phyloP scores from a whole-genome alignment of 2,888 invertebrate genomes.

The Drosophila mimetica region DNA sequence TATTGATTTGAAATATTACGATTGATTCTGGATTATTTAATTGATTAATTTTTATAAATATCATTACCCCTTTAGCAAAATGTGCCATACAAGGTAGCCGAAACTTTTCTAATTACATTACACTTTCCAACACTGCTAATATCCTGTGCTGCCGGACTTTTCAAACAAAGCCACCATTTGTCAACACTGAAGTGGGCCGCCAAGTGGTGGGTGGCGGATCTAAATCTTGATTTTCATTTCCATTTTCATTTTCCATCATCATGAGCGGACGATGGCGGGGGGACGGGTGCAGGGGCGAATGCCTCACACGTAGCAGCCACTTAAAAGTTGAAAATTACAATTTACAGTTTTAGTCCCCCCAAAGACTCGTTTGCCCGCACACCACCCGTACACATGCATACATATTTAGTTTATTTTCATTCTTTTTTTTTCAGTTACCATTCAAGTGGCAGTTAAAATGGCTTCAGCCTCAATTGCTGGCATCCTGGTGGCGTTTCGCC shows the following conservation, averaged over 20 bases:
- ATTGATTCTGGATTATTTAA: no score
- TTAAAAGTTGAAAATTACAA: slow-evolving; percentile 75
- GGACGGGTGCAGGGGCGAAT: slow-evolving; percentile 34
- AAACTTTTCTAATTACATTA: neutral
- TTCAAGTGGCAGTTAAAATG: slow-evolving; percentile 78
- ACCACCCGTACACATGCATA: slow-evolving; percentile 3
- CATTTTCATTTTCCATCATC: slow-evolving; percentile 18
- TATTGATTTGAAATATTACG: no score
- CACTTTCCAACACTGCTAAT: neutral
- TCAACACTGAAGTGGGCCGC: slow-evolving; percentile 25
- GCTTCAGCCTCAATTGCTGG: slow-evolving; percentile 76
- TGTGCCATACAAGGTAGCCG: neutral
- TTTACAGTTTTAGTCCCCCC: slow-evolving; percentile 62
- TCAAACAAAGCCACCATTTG: slow-evolving; percentile 20
- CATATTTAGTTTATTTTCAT: slow-evolving; percentile 21
- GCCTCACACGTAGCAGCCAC: slow-evolving; percentile 74
- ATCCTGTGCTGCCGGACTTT: slow-evolving; percentile 3
- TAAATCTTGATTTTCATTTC: slow-evolving; percentile 35
- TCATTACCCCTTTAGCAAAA: neutral
- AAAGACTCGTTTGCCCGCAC: slow-evolving; percentile 9
- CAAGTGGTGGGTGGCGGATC: slow-evolving; percentile 1
- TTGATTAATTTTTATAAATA: no score
- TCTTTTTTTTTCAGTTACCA: slow-evolving; percentile 60
- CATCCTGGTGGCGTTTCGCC: slow-evolving; percentile 45
- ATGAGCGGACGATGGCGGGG: neutral